These are phyloP conservation scores for Apamea crenata DNA, from an alignment of 2,888 invertebrate genomes.

Conservation along the genomic window DNA sequence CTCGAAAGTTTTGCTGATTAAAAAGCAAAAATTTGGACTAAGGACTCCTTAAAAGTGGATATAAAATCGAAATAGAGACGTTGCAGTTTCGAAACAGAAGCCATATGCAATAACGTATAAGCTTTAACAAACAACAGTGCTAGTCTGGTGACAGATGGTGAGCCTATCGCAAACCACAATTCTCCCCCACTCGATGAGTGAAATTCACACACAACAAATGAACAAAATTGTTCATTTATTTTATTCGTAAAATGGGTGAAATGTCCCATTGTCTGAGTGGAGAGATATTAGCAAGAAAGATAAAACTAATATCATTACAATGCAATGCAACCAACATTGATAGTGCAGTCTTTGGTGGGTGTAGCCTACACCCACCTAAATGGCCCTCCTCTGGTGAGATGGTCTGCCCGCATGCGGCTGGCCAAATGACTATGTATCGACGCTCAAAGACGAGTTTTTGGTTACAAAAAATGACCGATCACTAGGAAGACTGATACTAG, in stretches of 20 bases:
- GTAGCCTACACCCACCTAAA: too few relatives aligned
- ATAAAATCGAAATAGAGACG: constrained; percentile 1
- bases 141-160: constrained; percentile 34
- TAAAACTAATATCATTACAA: not conserved
- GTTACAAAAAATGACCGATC: too few relatives aligned
- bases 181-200: not conserved
- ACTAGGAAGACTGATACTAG: too few relatives aligned
- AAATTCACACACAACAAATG: constrained; percentile 9
- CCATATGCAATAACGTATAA: not conserved
- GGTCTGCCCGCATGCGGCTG: too few relatives aligned
- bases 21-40: not conserved
- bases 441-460: too few relatives aligned
- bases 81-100: not conserved
- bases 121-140: constrained; percentile 17
- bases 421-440: too few relatives aligned
- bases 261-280: not conserved
- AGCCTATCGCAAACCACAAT: constrained; percentile 37
- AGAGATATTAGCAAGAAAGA: not conserved
- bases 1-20: not conserved
- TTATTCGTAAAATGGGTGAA: not conserved
- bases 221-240: constrained; percentile 19
- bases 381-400: too few relatives aligned
- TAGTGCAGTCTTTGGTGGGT: not conserved
- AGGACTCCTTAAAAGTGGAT: not conserved
- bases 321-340: not conserved